These are phyloP conservation scores for Alcis repandata DNA, from an alignment of 2,888 invertebrate genomes.

Conservation along the genomic window DNA sequence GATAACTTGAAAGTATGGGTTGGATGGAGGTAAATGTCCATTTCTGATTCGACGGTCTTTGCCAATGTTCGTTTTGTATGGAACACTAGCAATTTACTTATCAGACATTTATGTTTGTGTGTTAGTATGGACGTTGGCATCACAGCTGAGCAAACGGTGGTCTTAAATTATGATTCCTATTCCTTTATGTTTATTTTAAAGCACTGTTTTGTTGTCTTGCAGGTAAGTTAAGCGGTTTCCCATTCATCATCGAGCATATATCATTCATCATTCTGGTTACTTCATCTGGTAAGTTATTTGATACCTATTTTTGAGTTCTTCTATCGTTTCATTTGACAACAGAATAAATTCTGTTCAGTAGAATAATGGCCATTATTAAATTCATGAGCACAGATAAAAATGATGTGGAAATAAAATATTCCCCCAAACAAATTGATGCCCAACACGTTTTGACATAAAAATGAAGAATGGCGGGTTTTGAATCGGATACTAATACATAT, in stretches of 20 bases:
- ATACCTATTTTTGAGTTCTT: conserved; percentile 10
- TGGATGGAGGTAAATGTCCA: conserved; percentile 50
- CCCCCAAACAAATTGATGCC: too few relatives aligned
- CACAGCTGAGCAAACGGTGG: too few relatives aligned
- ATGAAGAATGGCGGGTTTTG: too few relatives aligned
- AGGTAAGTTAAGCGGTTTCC: conserved; percentile 22
- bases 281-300: conserved; percentile 16
- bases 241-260: conserved; percentile 17
- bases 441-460: too few relatives aligned
- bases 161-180: neutral
- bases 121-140: neutral
- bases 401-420: neutral
- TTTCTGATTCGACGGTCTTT: conserved; percentile 45
- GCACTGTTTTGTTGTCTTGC: conserved; percentile 8
- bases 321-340: neutral
- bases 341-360: neutral
- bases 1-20: conserved; percentile 51
- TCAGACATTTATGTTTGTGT: neutral
- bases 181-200: neutral
- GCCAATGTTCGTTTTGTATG: conserved; percentile 30
- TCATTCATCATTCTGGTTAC: neutral
- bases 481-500: too few relatives aligned
- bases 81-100: conserved; percentile 5
- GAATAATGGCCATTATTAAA: neutral
- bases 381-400: neutral